Evolutionary conservation across 2,888 invertebrate genomes (phyloP), one percentile per base, ranked within the genome.

Genomic region (Drosophila prostipennis): DNA sequence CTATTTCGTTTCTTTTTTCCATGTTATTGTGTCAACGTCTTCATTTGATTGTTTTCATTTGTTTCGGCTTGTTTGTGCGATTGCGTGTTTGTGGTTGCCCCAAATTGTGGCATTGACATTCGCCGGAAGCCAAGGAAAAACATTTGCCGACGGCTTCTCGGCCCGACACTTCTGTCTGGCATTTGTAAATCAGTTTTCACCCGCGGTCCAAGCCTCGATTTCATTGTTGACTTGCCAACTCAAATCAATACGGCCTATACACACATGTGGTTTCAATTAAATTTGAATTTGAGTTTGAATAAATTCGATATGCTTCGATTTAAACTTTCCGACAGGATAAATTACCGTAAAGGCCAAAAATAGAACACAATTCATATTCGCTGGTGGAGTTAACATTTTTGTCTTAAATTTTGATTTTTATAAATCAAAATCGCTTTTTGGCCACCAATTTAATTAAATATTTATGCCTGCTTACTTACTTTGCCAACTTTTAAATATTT

Each of bases 101-200:
- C 86, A 85, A 82, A 80, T 87, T 83, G 74, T 83, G 74, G 76
- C 87, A 83, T 78, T 88, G 84, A 88, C 87, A 86, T 76, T 83
- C 73, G 76, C 80, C 87, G 87, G 83, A 83, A 83, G 89, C 83
- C 83, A 88, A 86, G 84, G 69, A 83, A 83, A 87, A 85, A 71
- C 81, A 86, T 73, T 80, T 80, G 74, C 74, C 84, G 80, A 71
- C 83, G 83, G 84, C 83, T 88, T 6, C 29, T 29, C 14, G 13
- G 51, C 13, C 42, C 53, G 43, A 29, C 51, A 32, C 64, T 54
- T 56, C 64, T 70, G 81, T 79, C 74, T 87, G 72, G 79, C 65
- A 39, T 60, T 63, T 74, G 74, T 53, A 45, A 74, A 74, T 75
- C 78, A 54, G 68, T 58, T 74, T 46, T 65, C 23, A 49, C 73